Evolutionary conservation across 2,888 invertebrate species (phyloP).

Genomic region (Pherbina coryleti): DNA sequence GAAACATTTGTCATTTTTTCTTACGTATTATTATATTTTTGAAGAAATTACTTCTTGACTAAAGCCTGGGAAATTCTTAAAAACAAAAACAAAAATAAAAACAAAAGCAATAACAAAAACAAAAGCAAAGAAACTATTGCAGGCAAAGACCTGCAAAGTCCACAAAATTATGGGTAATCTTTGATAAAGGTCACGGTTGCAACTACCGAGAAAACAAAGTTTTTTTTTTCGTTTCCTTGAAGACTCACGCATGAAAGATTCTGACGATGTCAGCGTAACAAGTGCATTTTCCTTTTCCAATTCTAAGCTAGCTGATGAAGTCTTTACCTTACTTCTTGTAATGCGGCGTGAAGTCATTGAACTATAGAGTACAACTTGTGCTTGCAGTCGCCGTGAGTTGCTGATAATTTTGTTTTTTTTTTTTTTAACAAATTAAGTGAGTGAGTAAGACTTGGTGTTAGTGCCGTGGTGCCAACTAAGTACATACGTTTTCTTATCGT

Average conservation of each 20-base stretch:
- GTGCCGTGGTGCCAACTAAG: neutral
- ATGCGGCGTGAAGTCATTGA: too few species aligned
- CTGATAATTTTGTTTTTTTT: neutral
- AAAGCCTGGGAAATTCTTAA: constrained; percentile 59
- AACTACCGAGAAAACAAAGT: neutral
- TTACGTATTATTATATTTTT: constrained; percentile 34
- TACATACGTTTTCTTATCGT: neutral
- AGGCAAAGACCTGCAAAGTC: too few species aligned
- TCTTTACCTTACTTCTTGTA: too few species aligned
- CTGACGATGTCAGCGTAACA: neutral
- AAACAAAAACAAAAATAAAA: neutral
- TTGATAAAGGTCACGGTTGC: constrained; percentile 59
- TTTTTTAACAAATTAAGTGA: neutral
- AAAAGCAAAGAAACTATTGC: neutral
- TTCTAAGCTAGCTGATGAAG: too few species aligned
- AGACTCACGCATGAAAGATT: constrained; percentile 10
- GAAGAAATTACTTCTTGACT: constrained; percentile 24
- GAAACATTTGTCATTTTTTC: constrained; percentile 65
- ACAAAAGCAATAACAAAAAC: constrained; percentile 41
- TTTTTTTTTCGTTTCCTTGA: neutral
- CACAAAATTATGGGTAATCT: constrained; percentile 47
- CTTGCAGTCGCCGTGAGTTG: neutral
- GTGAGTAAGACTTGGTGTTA: neutral
- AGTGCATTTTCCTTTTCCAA: too few species aligned
- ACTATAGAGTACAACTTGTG: too few species aligned